Evolutionary conservation across 2,888 invertebrate species (phyloP).

Genomic region (Eristalinus sepulchralis): DNA sequence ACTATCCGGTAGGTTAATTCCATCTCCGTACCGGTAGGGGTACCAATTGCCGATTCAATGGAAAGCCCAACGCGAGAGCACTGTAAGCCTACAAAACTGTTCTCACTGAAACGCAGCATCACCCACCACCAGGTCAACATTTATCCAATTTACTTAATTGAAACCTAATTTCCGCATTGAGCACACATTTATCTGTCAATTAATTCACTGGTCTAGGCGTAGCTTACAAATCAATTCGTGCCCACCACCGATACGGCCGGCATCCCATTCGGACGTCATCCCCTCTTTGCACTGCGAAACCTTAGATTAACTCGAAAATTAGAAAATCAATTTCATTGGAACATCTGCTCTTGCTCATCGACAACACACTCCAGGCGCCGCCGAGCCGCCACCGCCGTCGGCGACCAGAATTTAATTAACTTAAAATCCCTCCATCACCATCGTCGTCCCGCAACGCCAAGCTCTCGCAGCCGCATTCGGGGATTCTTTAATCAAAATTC

Average conservation of each 20-base stretch:
- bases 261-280: neutral
- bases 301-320: slow-evolving; percentile 14
- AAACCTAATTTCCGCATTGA: neutral
- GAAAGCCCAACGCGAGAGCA: no score
- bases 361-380: neutral
- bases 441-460: neutral
- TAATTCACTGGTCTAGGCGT: slow-evolving; percentile 13
- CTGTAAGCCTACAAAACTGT: no score
- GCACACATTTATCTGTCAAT: slow-evolving; percentile 6
- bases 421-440: neutral
- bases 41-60: no score
- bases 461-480: neutral
- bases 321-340: slow-evolving; percentile 26
- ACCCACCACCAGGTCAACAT: neutral
- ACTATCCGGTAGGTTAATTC: no score
- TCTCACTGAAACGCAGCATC: no score
- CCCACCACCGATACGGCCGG: neutral
- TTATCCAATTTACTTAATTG: neutral
- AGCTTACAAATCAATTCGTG: slow-evolving; percentile 20
- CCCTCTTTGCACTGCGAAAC: slow-evolving; percentile 3
- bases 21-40: no score
- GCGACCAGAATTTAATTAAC: neutral
- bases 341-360: slow-evolving; percentile 37
- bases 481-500: slow-evolving; percentile 33
- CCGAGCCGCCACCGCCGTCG: neutral